phyloP scores from a whole-genome alignment of 2,888 invertebrate species.

The Malthinus flaveolus region DNA sequence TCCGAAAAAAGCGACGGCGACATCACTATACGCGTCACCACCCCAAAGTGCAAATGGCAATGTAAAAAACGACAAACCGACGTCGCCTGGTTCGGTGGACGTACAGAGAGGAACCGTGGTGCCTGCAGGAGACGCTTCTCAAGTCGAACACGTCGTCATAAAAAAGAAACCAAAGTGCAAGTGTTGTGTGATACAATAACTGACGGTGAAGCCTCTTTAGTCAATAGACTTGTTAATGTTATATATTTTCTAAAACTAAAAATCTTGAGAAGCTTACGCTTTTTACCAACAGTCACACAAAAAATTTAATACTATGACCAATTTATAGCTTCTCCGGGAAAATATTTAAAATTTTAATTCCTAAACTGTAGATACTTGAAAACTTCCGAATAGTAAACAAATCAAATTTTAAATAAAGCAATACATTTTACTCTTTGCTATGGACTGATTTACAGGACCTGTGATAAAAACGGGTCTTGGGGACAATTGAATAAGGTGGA shows the following conservation, averaged over 20 bases:
- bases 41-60: conserved; percentile 48
- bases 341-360: too few species aligned
- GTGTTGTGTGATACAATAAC: conserved; percentile 91
- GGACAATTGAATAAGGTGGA: too few species aligned
- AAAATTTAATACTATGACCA: conserved; percentile 17
- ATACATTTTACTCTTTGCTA: too few species aligned
- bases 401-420: too few species aligned
- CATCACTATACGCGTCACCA: conserved; percentile 27
- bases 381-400: too few species aligned
- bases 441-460: too few species aligned
- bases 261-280: conserved; percentile 23
- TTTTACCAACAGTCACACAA: conserved; percentile 34
- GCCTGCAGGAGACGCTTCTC: conserved; percentile 69
- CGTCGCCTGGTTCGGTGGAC: conserved; percentile 61
- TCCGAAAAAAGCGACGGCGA: conserved; percentile 44
- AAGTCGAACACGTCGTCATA: conserved; percentile 89
- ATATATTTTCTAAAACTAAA: conserved; percentile 34
- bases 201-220: conserved; percentile 33
- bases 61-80: conserved; percentile 53
- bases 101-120: conserved; percentile 73
- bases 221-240: conserved; percentile 44
- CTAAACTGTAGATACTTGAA: too few species aligned
- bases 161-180: conserved; percentile 96
- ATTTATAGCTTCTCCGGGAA: conserved; percentile 2
- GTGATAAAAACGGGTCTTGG: too few species aligned